Percentiles rank a stretch among this genome's conserved stretches.
Evolutionary conservation across 2,113 vertebrate species (phyloP).

Genomic region (Scatophagus argus): DNA sequence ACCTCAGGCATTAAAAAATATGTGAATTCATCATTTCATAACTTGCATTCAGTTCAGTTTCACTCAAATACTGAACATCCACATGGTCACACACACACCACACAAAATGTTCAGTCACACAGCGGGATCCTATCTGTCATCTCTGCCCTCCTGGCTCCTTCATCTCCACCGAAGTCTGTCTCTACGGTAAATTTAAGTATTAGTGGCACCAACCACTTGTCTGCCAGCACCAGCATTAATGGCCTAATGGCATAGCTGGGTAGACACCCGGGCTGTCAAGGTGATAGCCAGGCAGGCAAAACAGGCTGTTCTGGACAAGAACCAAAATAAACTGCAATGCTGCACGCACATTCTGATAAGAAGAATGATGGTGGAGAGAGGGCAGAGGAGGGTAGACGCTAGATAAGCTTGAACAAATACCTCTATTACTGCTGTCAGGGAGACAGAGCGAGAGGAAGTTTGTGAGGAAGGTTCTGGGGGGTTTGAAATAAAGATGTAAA

Average conservation of each 20-base stretch:
- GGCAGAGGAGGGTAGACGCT: too few species aligned
- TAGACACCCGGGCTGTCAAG: conserved; percentile 25
- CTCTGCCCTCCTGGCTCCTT: conserved; percentile 8
- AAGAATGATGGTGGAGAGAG: conserved; percentile 30
- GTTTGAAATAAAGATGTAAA: background rate
- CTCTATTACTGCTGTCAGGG: conserved; percentile 1
- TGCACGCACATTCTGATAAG: conserved; percentile 52
- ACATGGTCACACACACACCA: background rate
- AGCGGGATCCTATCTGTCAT: conserved; percentile 42
- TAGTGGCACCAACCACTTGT: conserved; percentile 30
- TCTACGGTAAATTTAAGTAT: conserved; percentile 21
- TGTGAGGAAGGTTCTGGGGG: background rate
- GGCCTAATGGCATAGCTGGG: conserved; percentile 15
- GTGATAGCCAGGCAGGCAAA: conserved; percentile 21
- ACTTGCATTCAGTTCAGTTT: background rate
- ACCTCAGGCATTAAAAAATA: background rate
- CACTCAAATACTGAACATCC: conserved; percentile 1
- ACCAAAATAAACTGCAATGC: conserved; percentile 47
- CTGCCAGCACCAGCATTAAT: conserved; percentile 32
- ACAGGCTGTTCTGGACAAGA: conserved; percentile 42
- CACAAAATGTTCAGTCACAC: background rate
- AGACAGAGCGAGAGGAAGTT: background rate
- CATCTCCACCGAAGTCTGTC: conserved; percentile 35
- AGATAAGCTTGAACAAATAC: conserved; percentile 55
- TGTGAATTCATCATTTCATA: background rate